phyloP scores from a whole-genome alignment of 37 sponge, comb jelly and placozoan species.

The Chondrosia reniformis region DNA sequence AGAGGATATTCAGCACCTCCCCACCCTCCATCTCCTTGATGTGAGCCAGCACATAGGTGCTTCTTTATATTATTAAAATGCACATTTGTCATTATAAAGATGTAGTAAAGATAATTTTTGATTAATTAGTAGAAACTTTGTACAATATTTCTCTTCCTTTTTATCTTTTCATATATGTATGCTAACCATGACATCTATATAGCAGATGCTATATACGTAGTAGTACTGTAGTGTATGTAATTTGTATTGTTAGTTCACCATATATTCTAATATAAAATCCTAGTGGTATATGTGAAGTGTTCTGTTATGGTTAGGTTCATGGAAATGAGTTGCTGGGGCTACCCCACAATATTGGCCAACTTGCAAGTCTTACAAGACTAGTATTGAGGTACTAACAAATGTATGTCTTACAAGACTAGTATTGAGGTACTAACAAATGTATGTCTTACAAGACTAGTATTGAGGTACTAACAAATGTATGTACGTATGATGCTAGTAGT shows the following conservation, averaged over 20 bases:
- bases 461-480: conserved; percentile 49
- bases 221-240: not conserved
- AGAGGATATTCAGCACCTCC: conserved; percentile 58
- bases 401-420: conserved; percentile 47
- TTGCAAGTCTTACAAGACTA: conserved; percentile 51
- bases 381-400: conserved; percentile 53
- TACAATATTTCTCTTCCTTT: too few relatives aligned
- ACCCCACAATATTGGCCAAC: conserved; percentile 54
- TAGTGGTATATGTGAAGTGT: too few relatives aligned
- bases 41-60: conserved; percentile 28
- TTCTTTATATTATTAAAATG: too few relatives aligned
- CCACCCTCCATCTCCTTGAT: conserved; percentile 57
- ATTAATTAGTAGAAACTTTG: too few relatives aligned
- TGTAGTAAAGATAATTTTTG: too few relatives aligned
- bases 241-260: not conserved
- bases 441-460: conserved; percentile 47
- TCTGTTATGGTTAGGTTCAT: conserved; percentile 69
- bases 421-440: conserved; percentile 52
- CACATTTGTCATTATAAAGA: too few relatives aligned
- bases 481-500: too few relatives aligned
- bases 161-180: not conserved
- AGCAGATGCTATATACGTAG: not conserved
- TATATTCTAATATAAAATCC: not conserved
- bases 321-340: conserved; percentile 48
- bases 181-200: not conserved